phyloP scores from a whole-genome alignment of 2,797 vertebrate species.

The Kryptolebias ocellatus region DNA sequence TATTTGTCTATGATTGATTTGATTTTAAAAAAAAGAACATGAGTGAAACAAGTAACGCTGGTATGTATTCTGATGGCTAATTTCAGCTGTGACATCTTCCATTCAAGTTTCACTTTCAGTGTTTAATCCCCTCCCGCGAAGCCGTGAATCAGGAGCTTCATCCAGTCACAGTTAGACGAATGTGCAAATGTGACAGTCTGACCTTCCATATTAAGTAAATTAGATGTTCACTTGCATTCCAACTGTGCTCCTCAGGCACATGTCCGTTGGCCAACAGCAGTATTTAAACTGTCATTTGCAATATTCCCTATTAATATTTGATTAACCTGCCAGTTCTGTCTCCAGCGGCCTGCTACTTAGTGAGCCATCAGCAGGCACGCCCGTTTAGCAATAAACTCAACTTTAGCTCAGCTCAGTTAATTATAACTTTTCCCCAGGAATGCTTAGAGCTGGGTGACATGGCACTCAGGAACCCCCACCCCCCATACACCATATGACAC shows the following conservation, averaged over 20 bases:
- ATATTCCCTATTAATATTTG: slow-evolving; percentile 66
- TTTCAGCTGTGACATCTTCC: slow-evolving; percentile 8
- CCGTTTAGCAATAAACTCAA: slow-evolving; percentile 64
- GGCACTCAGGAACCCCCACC: slow-evolving; percentile 17
- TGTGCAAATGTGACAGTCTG: slow-evolving; percentile 51
- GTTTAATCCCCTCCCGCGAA: slow-evolving; percentile 24
- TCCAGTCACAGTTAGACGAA: slow-evolving; percentile 40
- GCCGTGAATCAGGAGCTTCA: slow-evolving; percentile 13
- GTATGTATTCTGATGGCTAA: slow-evolving; percentile 18
- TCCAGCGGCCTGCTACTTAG: slow-evolving; percentile 51
- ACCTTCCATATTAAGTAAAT: slow-evolving; percentile 51
- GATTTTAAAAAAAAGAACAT: too few relatives aligned
- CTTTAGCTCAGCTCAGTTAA: slow-evolving; percentile 70
- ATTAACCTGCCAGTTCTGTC: slow-evolving; percentile 69
- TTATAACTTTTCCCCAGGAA: slow-evolving; percentile 62
- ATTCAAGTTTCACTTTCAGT: slow-evolving; percentile 9
- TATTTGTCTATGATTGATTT: too few relatives aligned
- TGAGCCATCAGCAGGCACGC: slow-evolving; percentile 53
- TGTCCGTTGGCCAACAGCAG: slow-evolving; percentile 40
- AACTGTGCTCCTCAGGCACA: slow-evolving; percentile 20
- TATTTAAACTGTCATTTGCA: slow-evolving; percentile 67
- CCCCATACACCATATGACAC: slow-evolving; percentile 23
- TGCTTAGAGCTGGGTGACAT: slow-evolving; percentile 51
- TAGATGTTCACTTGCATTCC: slow-evolving; percentile 45
- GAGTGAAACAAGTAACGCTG: neutral